Evolutionary conservation across 1,140 invertebrate species (phyloP), one percentile per base, ranked within the genome.

Genomic region (Zaprionus inermis): DNA sequence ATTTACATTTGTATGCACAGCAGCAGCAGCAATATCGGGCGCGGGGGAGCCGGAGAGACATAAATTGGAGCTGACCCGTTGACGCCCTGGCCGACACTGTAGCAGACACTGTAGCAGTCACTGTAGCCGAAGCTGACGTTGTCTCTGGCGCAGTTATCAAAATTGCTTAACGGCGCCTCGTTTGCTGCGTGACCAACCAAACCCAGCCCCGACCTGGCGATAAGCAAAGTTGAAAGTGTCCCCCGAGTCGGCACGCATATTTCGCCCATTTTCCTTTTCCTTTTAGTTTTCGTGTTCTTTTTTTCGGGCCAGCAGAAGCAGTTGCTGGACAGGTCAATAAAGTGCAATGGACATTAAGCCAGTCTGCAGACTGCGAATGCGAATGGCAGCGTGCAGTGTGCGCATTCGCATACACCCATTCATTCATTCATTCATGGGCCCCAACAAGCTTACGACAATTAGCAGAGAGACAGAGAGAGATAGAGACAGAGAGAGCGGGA

Each of bases 1-100:
- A 78, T 85, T 81, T 78, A 76, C 78, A 85, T 85, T 85, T 85
- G 68, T 81, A 85, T 85, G 78, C 82, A 85, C 52, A 46, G 34
- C 58, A 10, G 32, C 51, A 22, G 24, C 24, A 58, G 24, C 59
- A 64, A 72, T 41, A 72, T 24, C 59, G 59, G n/a, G n/a, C n/a
- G n/a, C n/a, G n/a, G n/a, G n/a, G n/a, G n/a, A 72, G 41, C 63
- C 49, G 36, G 52, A 30, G 32, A 38, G 57, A 69, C 70, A 85
- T 81, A 85, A 85, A 85, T 85, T 75, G 80, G 11, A 64, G 59
- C 66, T 59, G 76, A 71, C 81, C 65, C 72, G 74, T 76, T 66
- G 61, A 34, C 22, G 52, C 5, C 60, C 3, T 5, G 5, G 24
- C 24, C 5, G 24, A 28, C 24, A 28, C 24, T 28, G 24, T 28